These are phyloP conservation scores for Craniophora ligustri DNA, from an alignment of 2,888 invertebrate species.

Conservation along the genomic window DNA sequence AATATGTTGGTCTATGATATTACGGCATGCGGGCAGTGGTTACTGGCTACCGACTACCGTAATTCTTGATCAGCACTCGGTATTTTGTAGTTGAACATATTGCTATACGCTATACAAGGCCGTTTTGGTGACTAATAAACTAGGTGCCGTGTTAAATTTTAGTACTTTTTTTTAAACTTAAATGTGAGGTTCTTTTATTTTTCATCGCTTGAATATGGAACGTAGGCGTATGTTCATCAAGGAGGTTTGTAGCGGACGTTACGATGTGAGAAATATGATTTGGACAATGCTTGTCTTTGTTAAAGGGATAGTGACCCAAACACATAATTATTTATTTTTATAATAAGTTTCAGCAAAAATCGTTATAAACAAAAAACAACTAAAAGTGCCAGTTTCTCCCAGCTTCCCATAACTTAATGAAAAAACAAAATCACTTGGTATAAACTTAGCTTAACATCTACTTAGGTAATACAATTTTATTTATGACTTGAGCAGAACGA, in stretches of 20 bases:
- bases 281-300: too few relatives aligned
- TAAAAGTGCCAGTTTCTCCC: background rate
- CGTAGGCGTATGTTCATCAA: too few relatives aligned
- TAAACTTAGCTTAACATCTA: too few relatives aligned
- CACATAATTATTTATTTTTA: too few relatives aligned
- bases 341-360: too few relatives aligned
- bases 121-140: slow-evolving; percentile 31
- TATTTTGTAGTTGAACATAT: slow-evolving; percentile 37
- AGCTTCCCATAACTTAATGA: background rate
- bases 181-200: background rate
- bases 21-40: slow-evolving; percentile 52
- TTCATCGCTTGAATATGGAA: background rate
- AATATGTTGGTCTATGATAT: slow-evolving; percentile 51
- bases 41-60: slow-evolving; percentile 56
- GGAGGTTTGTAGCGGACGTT: too few relatives aligned
- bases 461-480: background rate
- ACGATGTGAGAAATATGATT: too few relatives aligned
- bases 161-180: background rate
- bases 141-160: slow-evolving; percentile 20
- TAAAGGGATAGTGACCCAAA: too few relatives aligned
- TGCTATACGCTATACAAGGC: slow-evolving; percentile 41
- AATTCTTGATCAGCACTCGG: slow-evolving; percentile 47
- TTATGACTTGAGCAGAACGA: background rate
- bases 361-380: too few relatives aligned
- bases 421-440: too few relatives aligned